A percentile compares a stretch with the other conserved stretches of the same genome.
Conservation (phyloP, 2,113 vertebrate genomes). For the Sander lucioperca region DNA sequence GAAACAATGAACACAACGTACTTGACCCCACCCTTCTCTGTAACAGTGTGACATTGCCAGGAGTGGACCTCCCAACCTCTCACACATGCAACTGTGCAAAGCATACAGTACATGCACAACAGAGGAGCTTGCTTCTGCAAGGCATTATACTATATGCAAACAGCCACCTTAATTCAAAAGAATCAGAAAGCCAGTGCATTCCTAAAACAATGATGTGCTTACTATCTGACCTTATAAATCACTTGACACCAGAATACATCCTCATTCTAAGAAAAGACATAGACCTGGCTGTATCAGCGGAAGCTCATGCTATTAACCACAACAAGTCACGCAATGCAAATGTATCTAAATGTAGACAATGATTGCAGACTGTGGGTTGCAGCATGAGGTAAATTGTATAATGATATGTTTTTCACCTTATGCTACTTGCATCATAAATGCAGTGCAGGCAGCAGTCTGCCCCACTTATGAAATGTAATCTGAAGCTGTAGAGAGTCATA, state of each 20-base stretch:
- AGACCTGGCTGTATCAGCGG: not conserved
- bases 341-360: slow-evolving; percentile 44
- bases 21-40: slow-evolving; percentile 75
- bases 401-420: slow-evolving; percentile 55
- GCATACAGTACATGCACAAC: slow-evolving; percentile 10
- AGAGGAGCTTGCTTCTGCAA: not conserved
- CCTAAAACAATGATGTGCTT: slow-evolving; percentile 15
- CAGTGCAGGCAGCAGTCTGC: slow-evolving; percentile 37
- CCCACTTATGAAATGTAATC: slow-evolving; percentile 43
- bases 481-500: slow-evolving; percentile 21
- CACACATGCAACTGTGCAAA: slow-evolving; percentile 44
- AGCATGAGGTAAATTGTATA: slow-evolving; percentile 44
- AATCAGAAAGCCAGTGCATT: not conserved
- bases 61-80: slow-evolving; percentile 62
- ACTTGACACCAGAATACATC: slow-evolving; percentile 12
- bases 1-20: slow-evolving; percentile 69
- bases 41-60: slow-evolving; percentile 60
- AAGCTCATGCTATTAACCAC: slow-evolving; percentile 25
- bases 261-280: slow-evolving; percentile 19
- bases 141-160: not conserved
- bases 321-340: slow-evolving; percentile 34
- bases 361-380: slow-evolving; percentile 35
- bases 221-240: not conserved
- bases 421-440: slow-evolving; percentile 55
- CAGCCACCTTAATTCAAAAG: not conserved